phyloP scores from a whole-genome alignment of 2,888 invertebrate genomes.

The Silvanus unidentatus region DNA sequence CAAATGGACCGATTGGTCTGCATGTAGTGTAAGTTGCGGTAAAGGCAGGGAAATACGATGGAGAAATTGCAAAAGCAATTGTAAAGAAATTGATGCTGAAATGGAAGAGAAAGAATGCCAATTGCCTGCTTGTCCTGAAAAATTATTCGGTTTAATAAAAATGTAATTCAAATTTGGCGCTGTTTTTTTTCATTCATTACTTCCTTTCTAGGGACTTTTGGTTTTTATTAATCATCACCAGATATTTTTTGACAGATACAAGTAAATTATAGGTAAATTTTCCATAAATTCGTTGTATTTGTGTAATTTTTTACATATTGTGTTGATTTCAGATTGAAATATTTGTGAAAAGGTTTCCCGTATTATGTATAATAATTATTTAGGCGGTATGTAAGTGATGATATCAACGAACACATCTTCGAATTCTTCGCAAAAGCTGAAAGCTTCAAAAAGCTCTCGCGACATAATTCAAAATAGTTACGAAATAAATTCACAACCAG shows the following conservation, averaged over 20 bases:
- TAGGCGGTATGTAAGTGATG: conserved; percentile 54
- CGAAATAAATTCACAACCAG: conserved; percentile 47
- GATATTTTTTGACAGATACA: conserved; percentile 14
- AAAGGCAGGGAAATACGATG: conserved; percentile 55
- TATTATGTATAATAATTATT: too few species aligned
- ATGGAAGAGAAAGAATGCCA: conserved; percentile 51
- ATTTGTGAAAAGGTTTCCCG: neutral
- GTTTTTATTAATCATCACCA: too few species aligned
- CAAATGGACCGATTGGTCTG: conserved; percentile 56
- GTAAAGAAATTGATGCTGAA: conserved; percentile 46
- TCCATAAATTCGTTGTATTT: conserved; percentile 7
- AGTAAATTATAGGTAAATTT: conserved; percentile 13
- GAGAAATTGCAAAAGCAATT: conserved; percentile 48
- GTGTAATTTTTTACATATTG: too few species aligned
- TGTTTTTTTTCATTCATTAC: too few species aligned
- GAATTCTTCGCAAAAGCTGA: conserved; percentile 52
- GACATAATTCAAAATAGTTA: conserved; percentile 39
- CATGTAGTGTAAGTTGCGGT: conserved; percentile 60
- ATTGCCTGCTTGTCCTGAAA: conserved; percentile 46
- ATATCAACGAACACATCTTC: conserved; percentile 54
- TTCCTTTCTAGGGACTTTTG: too few species aligned
- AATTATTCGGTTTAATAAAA: conserved; percentile 39
- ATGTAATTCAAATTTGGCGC: conserved; percentile 10
- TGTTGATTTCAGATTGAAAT: neutral
- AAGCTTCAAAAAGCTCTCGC: conserved; percentile 53